Conservation (phyloP, 2,113 vertebrate genomes). For the Lampris megalopsis region DNA sequence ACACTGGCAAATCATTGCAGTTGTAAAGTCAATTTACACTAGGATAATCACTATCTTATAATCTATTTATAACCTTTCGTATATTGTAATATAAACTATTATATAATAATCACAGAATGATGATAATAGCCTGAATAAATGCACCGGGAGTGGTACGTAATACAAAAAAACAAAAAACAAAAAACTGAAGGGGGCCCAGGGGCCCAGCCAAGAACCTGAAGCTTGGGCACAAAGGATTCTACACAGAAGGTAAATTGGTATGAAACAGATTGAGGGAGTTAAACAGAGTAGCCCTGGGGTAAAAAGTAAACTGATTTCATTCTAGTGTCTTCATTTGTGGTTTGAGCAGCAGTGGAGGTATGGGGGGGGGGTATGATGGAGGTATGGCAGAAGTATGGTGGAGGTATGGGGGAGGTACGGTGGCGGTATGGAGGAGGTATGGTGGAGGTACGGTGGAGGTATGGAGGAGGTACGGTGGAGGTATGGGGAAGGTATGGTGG, state of each 20-base stretch:
- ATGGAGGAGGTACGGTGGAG: background rate
- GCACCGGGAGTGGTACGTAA: too few species aligned
- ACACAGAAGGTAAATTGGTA: background rate
- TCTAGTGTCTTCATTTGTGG: conserved; percentile 7
- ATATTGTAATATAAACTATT: too few species aligned
- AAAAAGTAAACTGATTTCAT: conserved; percentile 4
- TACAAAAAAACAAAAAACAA: too few species aligned
- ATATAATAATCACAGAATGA: too few species aligned
- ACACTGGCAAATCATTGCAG: too few species aligned
- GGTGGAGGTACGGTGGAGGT: background rate
- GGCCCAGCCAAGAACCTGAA: too few species aligned
- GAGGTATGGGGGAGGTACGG: background rate
- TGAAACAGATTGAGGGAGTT: conserved; percentile 1
- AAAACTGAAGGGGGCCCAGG: too few species aligned
- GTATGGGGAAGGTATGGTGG: background rate
- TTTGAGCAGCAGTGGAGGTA: background rate
- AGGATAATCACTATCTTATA: too few species aligned
- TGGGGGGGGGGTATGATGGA: background rate
- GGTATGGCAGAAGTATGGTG: background rate
- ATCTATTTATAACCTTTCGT: too few species aligned
- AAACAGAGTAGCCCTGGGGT: conserved; percentile 9
- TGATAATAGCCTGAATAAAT: too few species aligned
- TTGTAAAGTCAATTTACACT: too few species aligned
- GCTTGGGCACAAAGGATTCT: background rate
- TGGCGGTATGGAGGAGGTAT: background rate